Conservation (phyloP, 2,113 vertebrate species). For the Riparia riparia region DNA sequence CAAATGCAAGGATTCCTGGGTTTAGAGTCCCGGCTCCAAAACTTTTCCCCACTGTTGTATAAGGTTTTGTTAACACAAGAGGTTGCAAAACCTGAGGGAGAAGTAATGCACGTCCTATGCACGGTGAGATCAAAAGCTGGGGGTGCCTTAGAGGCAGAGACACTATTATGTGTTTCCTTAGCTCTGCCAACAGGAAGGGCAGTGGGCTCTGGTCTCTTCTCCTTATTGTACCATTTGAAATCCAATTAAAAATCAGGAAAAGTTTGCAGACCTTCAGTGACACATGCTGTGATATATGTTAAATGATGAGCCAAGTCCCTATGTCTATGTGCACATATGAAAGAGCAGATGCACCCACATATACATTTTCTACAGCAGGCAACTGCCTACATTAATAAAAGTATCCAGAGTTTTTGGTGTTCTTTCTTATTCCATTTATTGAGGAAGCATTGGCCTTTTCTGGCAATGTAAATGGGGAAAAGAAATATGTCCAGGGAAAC, state of each 20-base stretch:
- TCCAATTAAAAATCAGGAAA: background rate
- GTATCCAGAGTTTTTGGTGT: background rate
- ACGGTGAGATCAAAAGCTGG: background rate
- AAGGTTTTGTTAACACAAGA: background rate
- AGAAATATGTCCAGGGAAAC: background rate
- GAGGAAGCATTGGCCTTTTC: background rate
- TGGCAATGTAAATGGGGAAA: background rate
- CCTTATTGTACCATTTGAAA: background rate
- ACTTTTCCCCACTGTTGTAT: background rate
- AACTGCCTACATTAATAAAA: background rate
- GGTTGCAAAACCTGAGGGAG: background rate
- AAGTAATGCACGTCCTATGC: background rate
- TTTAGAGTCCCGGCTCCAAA: background rate
- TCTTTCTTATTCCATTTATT: background rate
- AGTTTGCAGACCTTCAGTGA: background rate
- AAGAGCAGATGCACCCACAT: background rate
- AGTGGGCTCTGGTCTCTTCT: background rate
- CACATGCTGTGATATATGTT: background rate
- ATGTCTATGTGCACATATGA: accelerated
- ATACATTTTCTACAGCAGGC: accelerated
- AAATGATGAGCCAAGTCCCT: background rate
- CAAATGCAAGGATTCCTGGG: background rate
- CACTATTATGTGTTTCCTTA: background rate
- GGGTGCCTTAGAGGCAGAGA: background rate
- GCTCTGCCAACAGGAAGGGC: background rate